These are phyloP conservation scores for Pollenia angustigena DNA, from an alignment of 2,888 invertebrate genomes.

Conservation along the genomic window DNA sequence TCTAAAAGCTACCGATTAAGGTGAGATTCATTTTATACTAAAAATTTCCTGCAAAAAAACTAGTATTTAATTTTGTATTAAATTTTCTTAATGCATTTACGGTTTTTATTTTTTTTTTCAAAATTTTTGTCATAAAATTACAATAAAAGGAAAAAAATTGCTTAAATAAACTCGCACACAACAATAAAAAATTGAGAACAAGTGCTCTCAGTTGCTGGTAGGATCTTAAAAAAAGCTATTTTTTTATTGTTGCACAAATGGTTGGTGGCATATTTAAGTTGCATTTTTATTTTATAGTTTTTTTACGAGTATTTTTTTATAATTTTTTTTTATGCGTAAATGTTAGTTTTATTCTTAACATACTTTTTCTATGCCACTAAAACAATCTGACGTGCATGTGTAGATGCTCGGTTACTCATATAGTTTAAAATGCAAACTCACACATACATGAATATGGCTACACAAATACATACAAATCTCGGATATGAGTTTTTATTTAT, in stretches of 20 bases:
- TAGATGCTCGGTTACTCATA: background rate
- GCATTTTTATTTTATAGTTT: conserved; percentile 23
- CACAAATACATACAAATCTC: background rate
- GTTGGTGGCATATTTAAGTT: conserved; percentile 48
- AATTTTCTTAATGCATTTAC: background rate
- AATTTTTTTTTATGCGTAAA: conserved; percentile 52
- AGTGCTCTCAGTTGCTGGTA: conserved; percentile 47
- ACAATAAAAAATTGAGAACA: conserved; percentile 51
- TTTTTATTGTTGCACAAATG: conserved; percentile 34
- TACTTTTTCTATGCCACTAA: conserved; percentile 58
- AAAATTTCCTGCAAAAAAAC: background rate
- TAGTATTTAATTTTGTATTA: background rate
- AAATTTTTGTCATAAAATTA: conserved; percentile 50
- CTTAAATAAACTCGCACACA: conserved; percentile 27
- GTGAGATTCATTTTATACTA: background rate
- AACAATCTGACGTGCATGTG: conserved; percentile 2
- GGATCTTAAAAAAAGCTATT: conserved; percentile 1
- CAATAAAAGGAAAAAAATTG: conserved; percentile 26
- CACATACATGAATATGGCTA: background rate
- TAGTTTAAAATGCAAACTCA: background rate
- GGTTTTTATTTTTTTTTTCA: background rate
- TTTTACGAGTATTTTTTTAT: background rate
- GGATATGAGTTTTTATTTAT: background rate
- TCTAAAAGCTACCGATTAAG: background rate
- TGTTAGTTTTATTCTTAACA: conserved; percentile 73